Evolutionary conservation across 2,113 vertebrate genomes (phyloP).

Genomic region (Pagrus major): DNA sequence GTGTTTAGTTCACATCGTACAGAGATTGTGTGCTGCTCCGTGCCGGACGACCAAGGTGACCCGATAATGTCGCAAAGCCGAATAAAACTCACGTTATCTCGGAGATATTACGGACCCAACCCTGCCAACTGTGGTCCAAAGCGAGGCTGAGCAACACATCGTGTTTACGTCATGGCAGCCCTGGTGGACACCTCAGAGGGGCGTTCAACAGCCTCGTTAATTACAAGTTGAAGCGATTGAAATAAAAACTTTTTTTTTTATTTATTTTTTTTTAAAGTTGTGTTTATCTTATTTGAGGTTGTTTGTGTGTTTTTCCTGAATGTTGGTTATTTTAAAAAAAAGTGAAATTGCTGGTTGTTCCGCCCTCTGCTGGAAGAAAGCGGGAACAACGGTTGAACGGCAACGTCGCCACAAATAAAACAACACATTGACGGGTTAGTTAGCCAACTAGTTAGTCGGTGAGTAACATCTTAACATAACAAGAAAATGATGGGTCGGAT

Average conservation of each 20-base stretch:
- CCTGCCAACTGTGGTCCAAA: background rate
- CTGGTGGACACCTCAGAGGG: too few species aligned
- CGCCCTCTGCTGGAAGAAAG: conserved; percentile 8
- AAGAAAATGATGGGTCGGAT: background rate
- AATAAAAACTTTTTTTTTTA: background rate
- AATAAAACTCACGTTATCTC: too few species aligned
- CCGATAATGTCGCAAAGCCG: background rate
- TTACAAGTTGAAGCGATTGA: too few species aligned
- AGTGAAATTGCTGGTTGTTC: background rate
- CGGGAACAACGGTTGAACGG: background rate
- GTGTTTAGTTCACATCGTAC: conserved; percentile 11
- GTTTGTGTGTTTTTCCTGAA: background rate
- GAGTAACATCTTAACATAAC: background rate
- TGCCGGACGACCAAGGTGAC: background rate
- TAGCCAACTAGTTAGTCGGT: too few species aligned
- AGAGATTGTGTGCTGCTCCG: background rate
- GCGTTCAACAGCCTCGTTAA: too few species aligned
- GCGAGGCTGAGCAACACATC: conserved; percentile 15
- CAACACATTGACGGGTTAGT: background rate
- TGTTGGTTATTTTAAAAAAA: background rate
- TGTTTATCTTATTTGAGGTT: too few species aligned
- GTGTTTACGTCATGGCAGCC: conserved; percentile 12
- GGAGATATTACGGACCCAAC: background rate
- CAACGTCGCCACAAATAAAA: background rate
- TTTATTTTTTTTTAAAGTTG: too few species aligned